A percentile compares a stretch with the other conserved stretches of the same genome.
Conservation (phyloP, 2,797 vertebrate species). For the Agapornis canus region DNA sequence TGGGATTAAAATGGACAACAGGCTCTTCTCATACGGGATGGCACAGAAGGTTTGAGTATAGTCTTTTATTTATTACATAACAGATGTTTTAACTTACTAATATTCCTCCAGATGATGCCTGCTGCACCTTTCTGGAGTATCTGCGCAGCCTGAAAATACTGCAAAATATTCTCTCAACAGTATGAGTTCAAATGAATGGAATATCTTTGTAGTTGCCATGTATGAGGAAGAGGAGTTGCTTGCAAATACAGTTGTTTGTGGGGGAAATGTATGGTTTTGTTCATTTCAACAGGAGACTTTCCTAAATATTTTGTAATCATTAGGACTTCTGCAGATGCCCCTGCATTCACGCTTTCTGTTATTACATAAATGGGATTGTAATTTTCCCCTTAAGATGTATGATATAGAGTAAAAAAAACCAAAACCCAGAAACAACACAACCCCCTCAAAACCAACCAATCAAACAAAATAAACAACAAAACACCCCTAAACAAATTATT, state of each 20-base stretch:
- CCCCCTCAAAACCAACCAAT: not conserved
- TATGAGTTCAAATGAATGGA: not conserved
- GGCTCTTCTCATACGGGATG: not conserved
- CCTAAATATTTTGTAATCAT: not conserved
- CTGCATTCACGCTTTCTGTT: not conserved
- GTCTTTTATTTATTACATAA: slow-evolving; percentile 19
- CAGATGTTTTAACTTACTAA: slow-evolving; percentile 25
- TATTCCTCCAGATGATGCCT: not conserved
- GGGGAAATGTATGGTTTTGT: not conserved
- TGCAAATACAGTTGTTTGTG: not conserved
- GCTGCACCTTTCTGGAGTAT: not conserved
- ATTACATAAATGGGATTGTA: not conserved
- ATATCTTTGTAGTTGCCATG: not conserved
- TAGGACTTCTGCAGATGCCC: not conserved
- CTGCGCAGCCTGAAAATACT: not conserved
- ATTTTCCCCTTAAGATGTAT: not conserved
- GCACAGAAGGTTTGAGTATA: slow-evolving; percentile 17
- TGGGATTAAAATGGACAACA: slow-evolving; percentile 40
- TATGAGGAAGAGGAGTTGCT: not conserved
- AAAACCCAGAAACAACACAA: not conserved
- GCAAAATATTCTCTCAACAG: not conserved
- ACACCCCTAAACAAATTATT: not conserved
- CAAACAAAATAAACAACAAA: not conserved
- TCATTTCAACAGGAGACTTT: not conserved
- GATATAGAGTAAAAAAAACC: not conserved